These are phyloP conservation scores for Pao palembangensis DNA, from an alignment of 2,113 vertebrate genomes.

Conservation along the genomic window DNA sequence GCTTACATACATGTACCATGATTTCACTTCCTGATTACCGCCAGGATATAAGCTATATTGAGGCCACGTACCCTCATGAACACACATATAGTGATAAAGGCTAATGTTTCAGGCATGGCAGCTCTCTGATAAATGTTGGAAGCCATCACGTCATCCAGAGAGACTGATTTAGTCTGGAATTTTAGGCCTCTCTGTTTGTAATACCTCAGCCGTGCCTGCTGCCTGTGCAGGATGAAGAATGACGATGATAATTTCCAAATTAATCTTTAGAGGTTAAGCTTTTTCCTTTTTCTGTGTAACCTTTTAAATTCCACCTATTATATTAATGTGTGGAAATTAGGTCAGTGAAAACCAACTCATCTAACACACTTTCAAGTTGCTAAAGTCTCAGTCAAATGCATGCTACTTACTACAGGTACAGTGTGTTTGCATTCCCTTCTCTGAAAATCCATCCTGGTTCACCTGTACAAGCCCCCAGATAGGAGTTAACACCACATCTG, in stretches of 20 bases:
- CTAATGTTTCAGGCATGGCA: slow-evolving; percentile 43
- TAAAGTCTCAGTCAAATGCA: slow-evolving; percentile 7
- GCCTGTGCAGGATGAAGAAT: slow-evolving; percentile 22
- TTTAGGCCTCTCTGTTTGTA: slow-evolving; percentile 52
- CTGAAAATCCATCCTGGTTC: slow-evolving; percentile 12
- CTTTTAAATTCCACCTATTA: slow-evolving; percentile 35
- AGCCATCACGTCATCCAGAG: slow-evolving; percentile 49
- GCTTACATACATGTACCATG: slow-evolving; percentile 34
- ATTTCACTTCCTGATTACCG: slow-evolving; percentile 54
- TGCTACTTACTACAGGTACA: slow-evolving; percentile 6
- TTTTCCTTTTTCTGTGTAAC: slow-evolving; percentile 12
- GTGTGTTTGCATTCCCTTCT: slow-evolving; percentile 8
- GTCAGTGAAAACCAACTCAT: slow-evolving; percentile 19
- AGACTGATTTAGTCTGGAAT: slow-evolving; percentile 50
- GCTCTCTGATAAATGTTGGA: slow-evolving; percentile 41
- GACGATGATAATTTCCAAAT: slow-evolving; percentile 43
- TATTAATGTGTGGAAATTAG: slow-evolving; percentile 7
- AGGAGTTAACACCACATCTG: background rate
- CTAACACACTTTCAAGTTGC: slow-evolving; percentile 32
- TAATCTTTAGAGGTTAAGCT: slow-evolving; percentile 30
- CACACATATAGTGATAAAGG: slow-evolving; percentile 28
- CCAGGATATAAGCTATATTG: slow-evolving; percentile 28
- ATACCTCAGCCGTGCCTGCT: slow-evolving; percentile 18
- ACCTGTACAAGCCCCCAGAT: slow-evolving; percentile 15
- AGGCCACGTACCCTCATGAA: slow-evolving; percentile 14